Base-by-base conservation (phyloP, 2,888 invertebrate species). In the Noctua comes region DNA sequence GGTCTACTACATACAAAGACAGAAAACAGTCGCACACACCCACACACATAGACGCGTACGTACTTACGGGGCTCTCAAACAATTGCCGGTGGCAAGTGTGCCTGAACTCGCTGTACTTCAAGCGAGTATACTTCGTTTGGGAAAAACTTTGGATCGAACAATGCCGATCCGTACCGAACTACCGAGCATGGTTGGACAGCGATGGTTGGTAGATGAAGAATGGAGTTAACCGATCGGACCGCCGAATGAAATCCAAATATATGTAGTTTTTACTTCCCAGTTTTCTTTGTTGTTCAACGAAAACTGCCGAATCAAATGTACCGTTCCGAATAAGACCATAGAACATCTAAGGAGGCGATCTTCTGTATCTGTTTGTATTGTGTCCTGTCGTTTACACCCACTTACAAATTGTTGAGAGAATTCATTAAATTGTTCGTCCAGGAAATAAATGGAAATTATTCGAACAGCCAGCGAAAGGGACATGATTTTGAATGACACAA, bases 391-490 rank as follows among this genome's bases (percentile, higher is more conserved):
- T 31, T 80, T 82, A 76, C 66, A 68, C 59, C 71, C 86, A 77
- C 71, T 71, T 48, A 78, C 76, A 79, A 83, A 86, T 86, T 79
- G 84, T 84, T 75, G 48, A 59, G 70, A 84, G 64, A 84, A 79
- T 86, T 86, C 84, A 84, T 86, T 86, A 84, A 83, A 83, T 82
- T 77, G 75, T 79, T 86, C 70, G 51, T 86, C 71, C 57, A 83
- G 64, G 59, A 76, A 86, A 86, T 73, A 40, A 86, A 83, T 76
- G 64, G 64, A 73, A 83, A 79, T 84, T 76, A 84, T 84, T 83
- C 24, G 64, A 79, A 75, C 36, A 31, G 57, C 46, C 65, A 73
- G 69, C 43, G 48, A 68, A 73, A 76, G 66, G 65, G 68, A 83
- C 75, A 78, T 64, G 74, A 75, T 86, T 83, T 75, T 75, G 83